Evolutionary conservation across 64 coral and sea anemone genomes (phyloP), one percentile per base, ranked within the genome.

Genomic region (Hydrozoanthus tunicans): DNA sequence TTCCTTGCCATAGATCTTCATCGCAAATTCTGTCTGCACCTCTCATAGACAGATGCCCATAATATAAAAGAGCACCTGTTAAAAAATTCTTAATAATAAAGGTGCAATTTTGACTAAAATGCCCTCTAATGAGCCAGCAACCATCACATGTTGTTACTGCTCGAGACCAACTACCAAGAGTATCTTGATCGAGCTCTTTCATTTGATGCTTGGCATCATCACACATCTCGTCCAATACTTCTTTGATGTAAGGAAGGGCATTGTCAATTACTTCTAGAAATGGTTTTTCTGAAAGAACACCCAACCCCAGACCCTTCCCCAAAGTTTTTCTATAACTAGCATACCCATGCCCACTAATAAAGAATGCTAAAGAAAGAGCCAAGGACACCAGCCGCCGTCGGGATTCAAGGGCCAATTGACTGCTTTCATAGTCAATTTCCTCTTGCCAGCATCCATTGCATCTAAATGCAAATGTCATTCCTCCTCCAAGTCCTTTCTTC

Each of bases 41-140:
- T 73, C 80, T 9, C 80, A 89, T 89, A 6, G 74, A 93, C 77
- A 93, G 65, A 62, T 93, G 86, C 0, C 86, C 92, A 82, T 93
- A 90, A n/a, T 93, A 89, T 11, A 82, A 58, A 79, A 93, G 81
- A 53, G 27, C 91, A 88, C 83, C 83, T 88, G 91, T 93, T 14
- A 93, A 32, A 51, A 69, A 88, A 64, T 93, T 83, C 15, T 77
- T 77, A 7, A 79, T 93, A 4, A 86, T 77, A 58, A 86, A 86
- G 62, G 82, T 93, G 81, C 82, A 86, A 84, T 67, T 86, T 32
- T 93, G 72, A 43, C 92, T 89, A 27, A 79, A 78, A 52, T 93
- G 58, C 8, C 83, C 75, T 12, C 83, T 71, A 56, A 89, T 93
- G 15, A 9, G 81, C 91, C 83, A 93, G 56, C 83, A 93, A 79